These are phyloP conservation scores for Ptilorrhoa leucosticta DNA, from an alignment of 2,113 vertebrate species.

Conservation along the genomic window DNA sequence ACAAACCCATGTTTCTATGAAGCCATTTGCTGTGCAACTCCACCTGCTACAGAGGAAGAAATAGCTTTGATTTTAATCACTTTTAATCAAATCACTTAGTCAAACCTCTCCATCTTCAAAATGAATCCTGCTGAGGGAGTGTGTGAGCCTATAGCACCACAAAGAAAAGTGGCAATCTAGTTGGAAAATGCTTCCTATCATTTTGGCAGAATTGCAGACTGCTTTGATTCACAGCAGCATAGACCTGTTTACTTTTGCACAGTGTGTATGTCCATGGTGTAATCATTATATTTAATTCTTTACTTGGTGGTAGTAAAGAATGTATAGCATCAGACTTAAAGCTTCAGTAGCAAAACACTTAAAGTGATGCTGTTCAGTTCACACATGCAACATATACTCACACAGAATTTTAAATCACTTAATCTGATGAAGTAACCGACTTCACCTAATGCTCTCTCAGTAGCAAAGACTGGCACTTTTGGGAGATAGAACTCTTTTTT, in stretches of 20 bases:
- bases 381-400: accelerated
- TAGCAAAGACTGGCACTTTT: not conserved
- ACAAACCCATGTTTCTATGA: not conserved
- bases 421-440: not conserved
- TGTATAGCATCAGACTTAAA: not conserved
- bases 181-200: not conserved
- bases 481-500: not conserved
- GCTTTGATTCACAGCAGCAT: not conserved
- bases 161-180: not conserved
- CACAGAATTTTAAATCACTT: not conserved
- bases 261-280: not conserved
- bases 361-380: not conserved
- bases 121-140: not conserved
- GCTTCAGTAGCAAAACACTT: not conserved
- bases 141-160: not conserved
- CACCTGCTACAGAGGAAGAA: not conserved
- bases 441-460: not conserved
- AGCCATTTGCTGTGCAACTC: not conserved
- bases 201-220: not conserved
- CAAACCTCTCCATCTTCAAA: conserved; percentile 1
- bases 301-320: not conserved
- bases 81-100: conserved; percentile 1
- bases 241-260: not conserved
- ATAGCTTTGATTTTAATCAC: conserved; percentile 1
- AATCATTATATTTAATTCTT: not conserved